phyloP scores from a whole-genome alignment of 2,797 vertebrate species.

The Calcarius lapponicus region DNA sequence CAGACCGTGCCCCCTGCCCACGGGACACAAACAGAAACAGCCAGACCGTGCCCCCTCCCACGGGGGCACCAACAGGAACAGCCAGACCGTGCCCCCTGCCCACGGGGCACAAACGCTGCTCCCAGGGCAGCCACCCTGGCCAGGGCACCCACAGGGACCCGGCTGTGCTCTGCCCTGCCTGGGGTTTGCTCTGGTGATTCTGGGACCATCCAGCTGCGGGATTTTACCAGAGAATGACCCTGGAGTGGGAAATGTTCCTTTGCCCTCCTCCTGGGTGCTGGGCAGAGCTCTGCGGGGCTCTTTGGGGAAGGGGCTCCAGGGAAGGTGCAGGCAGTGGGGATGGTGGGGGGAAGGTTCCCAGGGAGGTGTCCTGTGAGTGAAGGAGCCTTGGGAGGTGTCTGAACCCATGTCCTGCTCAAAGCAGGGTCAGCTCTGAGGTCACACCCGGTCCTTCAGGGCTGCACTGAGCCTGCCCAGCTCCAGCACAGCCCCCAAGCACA shows the following conservation, averaged over 20 bases:
- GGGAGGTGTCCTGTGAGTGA: background rate
- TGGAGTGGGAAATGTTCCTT: fast-evolving
- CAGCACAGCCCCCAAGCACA: background rate
- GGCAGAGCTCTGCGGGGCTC: fast-evolving
- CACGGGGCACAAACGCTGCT: background rate
- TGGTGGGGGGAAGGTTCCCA: background rate
- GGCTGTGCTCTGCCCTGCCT: background rate
- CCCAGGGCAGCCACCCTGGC: background rate
- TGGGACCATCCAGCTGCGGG: background rate
- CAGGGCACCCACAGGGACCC: background rate
- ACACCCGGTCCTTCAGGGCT: background rate
- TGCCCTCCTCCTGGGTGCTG: background rate
- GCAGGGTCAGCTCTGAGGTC: background rate
- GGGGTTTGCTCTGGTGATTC: fast-evolving
- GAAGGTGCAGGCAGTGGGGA: background rate
- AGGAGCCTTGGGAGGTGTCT: background rate
- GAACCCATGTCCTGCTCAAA: background rate
- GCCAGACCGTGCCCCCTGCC: too few species aligned
- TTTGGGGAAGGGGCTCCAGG: background rate
- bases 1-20: too few species aligned
- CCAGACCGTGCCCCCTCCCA: too few species aligned
- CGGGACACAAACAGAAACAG: too few species aligned
- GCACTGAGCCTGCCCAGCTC: fast-evolving
- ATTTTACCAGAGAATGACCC: background rate
- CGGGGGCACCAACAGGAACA: too few species aligned